phyloP scores from a whole-genome alignment of 2,797 vertebrate species.

The Hippopotamyrus pictus region DNA sequence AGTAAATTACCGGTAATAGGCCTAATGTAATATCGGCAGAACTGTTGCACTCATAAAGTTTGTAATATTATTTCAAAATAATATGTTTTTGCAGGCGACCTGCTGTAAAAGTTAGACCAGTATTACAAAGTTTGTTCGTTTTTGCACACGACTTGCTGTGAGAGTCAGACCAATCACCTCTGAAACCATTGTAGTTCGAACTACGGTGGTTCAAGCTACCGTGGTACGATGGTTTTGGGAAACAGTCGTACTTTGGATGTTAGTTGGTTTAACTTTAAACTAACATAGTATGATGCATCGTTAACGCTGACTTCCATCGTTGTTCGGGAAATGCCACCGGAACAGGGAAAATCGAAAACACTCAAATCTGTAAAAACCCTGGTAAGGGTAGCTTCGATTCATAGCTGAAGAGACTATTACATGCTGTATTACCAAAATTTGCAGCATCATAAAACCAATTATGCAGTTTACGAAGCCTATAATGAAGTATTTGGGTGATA shows the following conservation, averaged over 20 bases:
- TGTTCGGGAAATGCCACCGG: neutral
- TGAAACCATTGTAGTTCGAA: neutral
- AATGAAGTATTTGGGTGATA: neutral
- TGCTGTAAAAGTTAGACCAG: neutral
- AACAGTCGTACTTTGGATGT: neutral
- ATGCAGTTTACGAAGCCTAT: neutral
- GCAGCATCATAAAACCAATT: neutral
- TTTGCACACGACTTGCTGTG: neutral
- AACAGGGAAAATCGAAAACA: neutral
- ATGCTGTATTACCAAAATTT: neutral
- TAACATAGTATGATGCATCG: neutral
- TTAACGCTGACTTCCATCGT: neutral
- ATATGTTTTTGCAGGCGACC: neutral
- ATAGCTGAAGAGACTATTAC: neutral
- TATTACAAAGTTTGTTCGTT: neutral
- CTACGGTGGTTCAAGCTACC: neutral
- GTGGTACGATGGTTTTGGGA: neutral
- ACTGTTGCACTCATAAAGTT: neutral
- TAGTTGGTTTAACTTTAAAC: neutral
- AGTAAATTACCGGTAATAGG: neutral
- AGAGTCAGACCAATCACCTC: neutral
- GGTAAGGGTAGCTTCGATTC: neutral
- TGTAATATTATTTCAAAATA: neutral
- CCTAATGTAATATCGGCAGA: neutral
- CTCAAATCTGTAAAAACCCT: neutral